These are phyloP conservation scores for Picathartes gymnocephalus DNA, from an alignment of 2,113 vertebrate genomes.

Conservation along the genomic window DNA sequence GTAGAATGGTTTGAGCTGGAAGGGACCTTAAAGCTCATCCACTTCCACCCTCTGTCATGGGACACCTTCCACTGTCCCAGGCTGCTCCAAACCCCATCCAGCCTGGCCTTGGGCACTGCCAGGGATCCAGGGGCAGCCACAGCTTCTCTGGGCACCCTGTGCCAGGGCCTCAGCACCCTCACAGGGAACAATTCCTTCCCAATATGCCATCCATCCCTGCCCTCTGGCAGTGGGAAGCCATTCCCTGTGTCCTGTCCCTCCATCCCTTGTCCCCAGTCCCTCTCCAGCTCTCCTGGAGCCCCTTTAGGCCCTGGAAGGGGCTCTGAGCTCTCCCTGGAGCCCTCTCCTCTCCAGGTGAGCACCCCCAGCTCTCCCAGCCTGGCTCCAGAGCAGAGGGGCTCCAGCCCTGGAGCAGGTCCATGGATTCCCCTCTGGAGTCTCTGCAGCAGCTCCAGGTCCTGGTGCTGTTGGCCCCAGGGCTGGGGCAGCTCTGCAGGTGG, in stretches of 20 bases:
- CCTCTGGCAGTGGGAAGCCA: background rate
- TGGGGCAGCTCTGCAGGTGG: background rate
- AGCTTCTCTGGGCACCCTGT: background rate
- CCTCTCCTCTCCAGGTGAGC: background rate
- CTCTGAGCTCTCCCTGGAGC: background rate
- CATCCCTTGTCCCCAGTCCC: background rate
- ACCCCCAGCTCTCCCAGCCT: background rate
- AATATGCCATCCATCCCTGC: background rate
- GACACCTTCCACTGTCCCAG: background rate
- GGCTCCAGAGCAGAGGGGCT: background rate
- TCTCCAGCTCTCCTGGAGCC: background rate
- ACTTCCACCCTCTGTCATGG: background rate
- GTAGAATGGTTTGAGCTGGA: background rate
- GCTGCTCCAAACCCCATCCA: rapidly evolving
- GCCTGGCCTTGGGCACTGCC: rapidly evolving
- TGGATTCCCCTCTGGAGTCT: background rate
- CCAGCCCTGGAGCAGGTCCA: background rate
- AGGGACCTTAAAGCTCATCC: background rate
- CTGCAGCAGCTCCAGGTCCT: background rate
- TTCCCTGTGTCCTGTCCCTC: background rate
- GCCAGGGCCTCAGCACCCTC: background rate
- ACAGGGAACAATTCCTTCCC: background rate
- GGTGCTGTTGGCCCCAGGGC: background rate
- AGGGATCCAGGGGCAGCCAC: background rate
- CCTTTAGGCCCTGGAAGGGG: background rate